Evolutionary conservation across 2,113 vertebrate species (phyloP), one percentile per base, ranked within the genome.

Genomic region (Isurus oxyrinchus): DNA sequence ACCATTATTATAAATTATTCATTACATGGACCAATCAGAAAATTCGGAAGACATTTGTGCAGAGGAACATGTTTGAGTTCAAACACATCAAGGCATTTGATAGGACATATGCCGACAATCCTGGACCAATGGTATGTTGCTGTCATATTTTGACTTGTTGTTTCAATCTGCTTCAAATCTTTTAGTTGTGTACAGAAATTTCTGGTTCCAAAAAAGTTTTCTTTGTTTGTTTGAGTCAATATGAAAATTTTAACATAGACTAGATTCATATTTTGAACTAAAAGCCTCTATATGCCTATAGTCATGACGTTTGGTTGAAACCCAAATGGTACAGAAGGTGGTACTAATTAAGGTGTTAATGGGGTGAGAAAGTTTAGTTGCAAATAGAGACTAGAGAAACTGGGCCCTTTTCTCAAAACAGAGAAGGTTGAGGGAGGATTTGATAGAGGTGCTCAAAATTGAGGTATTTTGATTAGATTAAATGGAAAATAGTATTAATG

Each of bases 1-100:
- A 99, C 67, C 99, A 99, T 95, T 99, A 99, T 96, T 99, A 99
- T 98, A 99, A 99, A 97, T 98, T 99, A 55, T 99, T 99, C 97
- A 99, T 99, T 96, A 99, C 99, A 0, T 99, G 99, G 99, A 99
- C 99, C 79, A 99, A 99, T 96, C 99, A 99, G 98, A 99, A 99
- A 97, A 99, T 99, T 96, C 97, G 99, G 59, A 99, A 99, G 69
- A 99, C 99, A 0, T 99, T 99, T 7, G 99, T 99, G 10, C 99
- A 99, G 97, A 98, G 99, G 97, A 99, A 99, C 97, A 99, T 99
- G 99, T 99, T 99, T 96, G 99, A 99, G 96, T 99, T 99, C 97
- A 99, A 99, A 96, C 99, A 99, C 97, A 99, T 99, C 97, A 99
- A 99, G 97, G 97, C 99, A 1, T 99, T 99, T 0, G 99, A 99